Conservation (phyloP, 2,113 vertebrate genomes). For the Pyrgilauda ruficollis region DNA sequence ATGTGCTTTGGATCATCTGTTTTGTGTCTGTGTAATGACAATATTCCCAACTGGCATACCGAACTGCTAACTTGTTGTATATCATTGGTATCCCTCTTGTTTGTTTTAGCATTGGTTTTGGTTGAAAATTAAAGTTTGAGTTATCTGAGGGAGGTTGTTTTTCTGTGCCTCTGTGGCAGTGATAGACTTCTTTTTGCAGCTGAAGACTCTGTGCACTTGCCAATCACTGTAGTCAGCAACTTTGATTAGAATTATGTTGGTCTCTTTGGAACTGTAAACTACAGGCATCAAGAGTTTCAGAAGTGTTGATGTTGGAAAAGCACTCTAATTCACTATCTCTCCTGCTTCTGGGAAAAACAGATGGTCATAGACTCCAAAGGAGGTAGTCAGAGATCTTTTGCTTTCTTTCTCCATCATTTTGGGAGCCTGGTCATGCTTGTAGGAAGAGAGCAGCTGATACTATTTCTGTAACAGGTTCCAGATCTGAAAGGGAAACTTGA, state of each 20-base stretch:
- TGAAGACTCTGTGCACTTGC: background rate
- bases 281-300: background rate
- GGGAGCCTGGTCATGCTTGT: background rate
- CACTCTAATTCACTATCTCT: background rate
- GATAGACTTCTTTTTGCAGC: background rate
- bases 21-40: background rate
- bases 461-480: background rate
- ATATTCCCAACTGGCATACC: background rate
- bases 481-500: background rate
- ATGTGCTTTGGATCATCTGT: rapidly evolving
- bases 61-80: background rate
- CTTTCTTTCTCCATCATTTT: background rate
- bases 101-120: background rate
- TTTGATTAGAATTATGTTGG: background rate
- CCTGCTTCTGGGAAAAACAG: background rate
- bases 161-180: background rate
- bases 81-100: background rate
- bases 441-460: background rate
- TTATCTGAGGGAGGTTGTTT: background rate
- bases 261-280: background rate
- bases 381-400: background rate
- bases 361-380: background rate
- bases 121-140: background rate
- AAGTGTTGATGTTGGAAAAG: background rate
- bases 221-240: background rate